Base-by-base conservation (phyloP, 2,797 vertebrate species). In the Helarctos malayanus region DNA sequence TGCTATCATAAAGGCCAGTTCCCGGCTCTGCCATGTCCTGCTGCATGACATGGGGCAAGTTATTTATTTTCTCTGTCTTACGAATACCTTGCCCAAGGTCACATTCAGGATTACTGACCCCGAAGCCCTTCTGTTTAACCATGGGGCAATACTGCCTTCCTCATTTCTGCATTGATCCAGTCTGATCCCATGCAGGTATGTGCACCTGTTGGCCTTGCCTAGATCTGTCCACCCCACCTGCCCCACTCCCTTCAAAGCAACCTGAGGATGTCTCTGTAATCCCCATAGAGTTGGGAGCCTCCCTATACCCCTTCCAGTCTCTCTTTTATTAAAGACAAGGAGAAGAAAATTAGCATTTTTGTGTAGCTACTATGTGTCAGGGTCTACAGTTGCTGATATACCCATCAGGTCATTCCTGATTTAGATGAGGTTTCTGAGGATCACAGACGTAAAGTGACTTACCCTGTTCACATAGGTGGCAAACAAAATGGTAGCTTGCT, bases 11-110 rank as follows among this genome's bases (percentile, higher is more conserved):
- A 78, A 91, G 65, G 76, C 59, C 57, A 80, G 32, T 83, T 94
- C 91, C 87, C 85, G 80, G 56, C 57, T 81, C 73, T 80, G 57
- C 35, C 29, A 7, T 32, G 18, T 56, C 78, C 91, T 68, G 86
- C 45, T 82, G 27, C 18, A 57, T 69, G 87, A 96, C 92, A 88
- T 96, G 96, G 89, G 54, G 18, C 38, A 18, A 92, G 54, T 52
- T 94, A 71, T 56, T 80, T 75, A 65, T 86, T 47, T 81, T 81
- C 79, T 93, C 63, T 83, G 35, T 68, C 10, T 82, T 56, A 84
- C 14, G 85, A 56, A 69, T 59, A 14, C 25, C 11, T 68, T 78
- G 71, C 5, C 61, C 52, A 92, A 71, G 49, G 83, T 95, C 93
- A 75, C 25, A n/a, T 27, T 38, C 68, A 75, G 38, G 49, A 82